These are phyloP conservation scores for Drosophila pachea DNA, from an alignment of 1,140 invertebrate genomes.

Conservation along the genomic window DNA sequence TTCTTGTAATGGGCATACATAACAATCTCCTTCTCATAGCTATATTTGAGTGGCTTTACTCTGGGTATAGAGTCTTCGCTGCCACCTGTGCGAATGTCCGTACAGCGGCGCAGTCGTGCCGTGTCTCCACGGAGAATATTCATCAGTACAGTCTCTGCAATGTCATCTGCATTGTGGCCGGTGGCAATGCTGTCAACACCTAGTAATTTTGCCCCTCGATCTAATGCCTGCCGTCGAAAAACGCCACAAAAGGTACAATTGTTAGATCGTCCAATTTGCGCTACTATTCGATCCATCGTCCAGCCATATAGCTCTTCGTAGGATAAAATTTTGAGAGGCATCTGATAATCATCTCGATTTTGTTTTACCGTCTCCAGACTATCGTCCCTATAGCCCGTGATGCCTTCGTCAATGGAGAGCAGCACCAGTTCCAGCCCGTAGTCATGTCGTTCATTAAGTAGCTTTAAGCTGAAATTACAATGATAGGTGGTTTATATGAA, in stretches of 20 bases:
- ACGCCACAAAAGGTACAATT: slow-evolving; percentile 99
- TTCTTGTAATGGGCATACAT: slow-evolving; percentile 99
- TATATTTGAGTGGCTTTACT: slow-evolving; percentile 98
- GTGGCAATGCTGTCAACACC: slow-evolving; percentile 96
- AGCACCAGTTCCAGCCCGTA: slow-evolving; percentile 96
- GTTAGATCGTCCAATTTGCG: slow-evolving; percentile 96
- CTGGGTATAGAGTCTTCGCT: slow-evolving; percentile 92
- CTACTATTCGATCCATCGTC: slow-evolving; percentile 99
- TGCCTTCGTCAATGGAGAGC: slow-evolving; percentile 99
- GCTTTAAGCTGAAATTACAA: slow-evolving; percentile 82
- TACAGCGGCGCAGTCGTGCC: slow-evolving; percentile 94
- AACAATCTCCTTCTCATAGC: slow-evolving; percentile 99
- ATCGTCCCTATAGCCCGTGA: slow-evolving; percentile 98
- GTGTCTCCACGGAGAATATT: slow-evolving; percentile 98
- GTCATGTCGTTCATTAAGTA: slow-evolving; percentile 93
- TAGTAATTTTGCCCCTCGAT: slow-evolving; percentile 93
- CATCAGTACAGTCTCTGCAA: slow-evolving; percentile 99
- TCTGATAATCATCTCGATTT: slow-evolving; percentile 94
- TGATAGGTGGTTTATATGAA: not conserved
- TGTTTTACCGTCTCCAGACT: slow-evolving; percentile 97
- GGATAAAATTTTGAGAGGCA: slow-evolving; percentile 97
- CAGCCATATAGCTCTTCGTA: slow-evolving; percentile 99
- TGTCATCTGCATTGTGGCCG: slow-evolving; percentile 99
- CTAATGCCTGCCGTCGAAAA: slow-evolving; percentile 96
- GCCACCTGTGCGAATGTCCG: slow-evolving; percentile 91